phyloP scores from a whole-genome alignment of 1,140 invertebrate species.

The Orius insidiosus region DNA sequence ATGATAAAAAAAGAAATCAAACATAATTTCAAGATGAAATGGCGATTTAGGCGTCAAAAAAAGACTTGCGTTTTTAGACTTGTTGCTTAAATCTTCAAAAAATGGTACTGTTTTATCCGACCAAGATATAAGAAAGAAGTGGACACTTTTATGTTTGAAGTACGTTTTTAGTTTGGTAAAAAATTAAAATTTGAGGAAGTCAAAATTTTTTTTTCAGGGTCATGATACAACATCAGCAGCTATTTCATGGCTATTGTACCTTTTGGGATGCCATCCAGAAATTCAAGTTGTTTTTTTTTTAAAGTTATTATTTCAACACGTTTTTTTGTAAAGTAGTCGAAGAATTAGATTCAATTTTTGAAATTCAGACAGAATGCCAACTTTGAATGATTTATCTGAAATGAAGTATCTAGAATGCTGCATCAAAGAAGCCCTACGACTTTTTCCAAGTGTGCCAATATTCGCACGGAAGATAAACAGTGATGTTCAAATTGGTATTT shows the following conservation, averaged over 20 bases:
- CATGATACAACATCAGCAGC: slow-evolving; percentile 37
- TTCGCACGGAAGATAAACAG: slow-evolving; percentile 42
- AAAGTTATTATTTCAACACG: too few species aligned
- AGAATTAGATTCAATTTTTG: slow-evolving; percentile 46
- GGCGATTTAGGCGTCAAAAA: slow-evolving; percentile 24
- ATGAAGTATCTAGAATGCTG: slow-evolving; percentile 57
- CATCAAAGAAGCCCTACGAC: slow-evolving; percentile 45
- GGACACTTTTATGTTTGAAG: slow-evolving; percentile 71
- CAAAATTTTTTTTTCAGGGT: slow-evolving; percentile 40
- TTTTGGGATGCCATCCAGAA: slow-evolving; percentile 19
- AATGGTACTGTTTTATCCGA: slow-evolving; percentile 24
- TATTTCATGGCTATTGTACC: slow-evolving; percentile 20
- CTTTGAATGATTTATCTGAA: slow-evolving; percentile 40
- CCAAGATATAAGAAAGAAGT: slow-evolving; percentile 60
- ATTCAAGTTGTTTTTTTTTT: slow-evolving; percentile 16
- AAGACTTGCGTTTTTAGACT: slow-evolving; percentile 53
- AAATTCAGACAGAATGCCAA: slow-evolving; percentile 31
- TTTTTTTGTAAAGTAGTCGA: slow-evolving; percentile 20
- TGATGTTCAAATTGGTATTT: slow-evolving; percentile 38
- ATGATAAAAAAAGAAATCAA: slow-evolving; percentile 28
- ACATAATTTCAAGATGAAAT: slow-evolving; percentile 13
- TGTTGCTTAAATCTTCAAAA: slow-evolving; percentile 41
- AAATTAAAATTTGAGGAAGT: not conserved
- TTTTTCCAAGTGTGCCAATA: slow-evolving; percentile 56
- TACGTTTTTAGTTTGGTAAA: slow-evolving; percentile 19